These are phyloP conservation scores for Macrotus californicus DNA, from an alignment of 2,113 vertebrate genomes.

Conservation along the genomic window DNA sequence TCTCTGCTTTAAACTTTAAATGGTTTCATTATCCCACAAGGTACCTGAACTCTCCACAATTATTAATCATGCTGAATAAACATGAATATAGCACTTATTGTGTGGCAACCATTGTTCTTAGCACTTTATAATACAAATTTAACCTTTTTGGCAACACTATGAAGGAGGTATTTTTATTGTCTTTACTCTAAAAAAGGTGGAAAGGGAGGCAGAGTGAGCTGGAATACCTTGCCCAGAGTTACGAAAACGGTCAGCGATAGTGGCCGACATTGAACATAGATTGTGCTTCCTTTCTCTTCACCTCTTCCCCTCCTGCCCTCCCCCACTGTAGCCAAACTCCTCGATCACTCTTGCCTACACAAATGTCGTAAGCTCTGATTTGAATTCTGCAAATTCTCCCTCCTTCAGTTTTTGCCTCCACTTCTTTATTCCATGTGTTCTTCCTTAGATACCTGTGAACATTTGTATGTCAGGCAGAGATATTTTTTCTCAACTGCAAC, in stretches of 20 bases:
- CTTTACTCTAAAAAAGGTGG: not conserved
- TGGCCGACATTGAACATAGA: not conserved
- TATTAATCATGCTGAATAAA: not conserved
- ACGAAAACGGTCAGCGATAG: not conserved
- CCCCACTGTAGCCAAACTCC: not conserved
- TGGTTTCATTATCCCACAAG: not conserved
- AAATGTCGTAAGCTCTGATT: not conserved
- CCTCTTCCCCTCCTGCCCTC: not conserved
- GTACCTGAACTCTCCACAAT: not conserved
- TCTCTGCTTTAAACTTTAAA: not conserved
- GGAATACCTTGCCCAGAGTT: not conserved
- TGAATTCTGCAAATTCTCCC: not conserved
- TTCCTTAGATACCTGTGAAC: not conserved
- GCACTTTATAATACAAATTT: not conserved
- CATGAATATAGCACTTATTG: not conserved
- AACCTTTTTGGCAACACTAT: not conserved
- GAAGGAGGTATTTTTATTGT: not conserved
- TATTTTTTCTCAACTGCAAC: not conserved
- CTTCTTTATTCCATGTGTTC: not conserved
- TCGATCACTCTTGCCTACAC: not conserved
- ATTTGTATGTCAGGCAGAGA: not conserved
- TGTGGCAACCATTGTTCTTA: not conserved
- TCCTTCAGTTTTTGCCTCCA: not conserved
- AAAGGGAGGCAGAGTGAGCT: not conserved
- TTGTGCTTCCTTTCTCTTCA: rapidly evolving